A percentile compares a stretch with the other conserved stretches of the same genome.
Evolutionary conservation across 2,888 invertebrate genomes (phyloP).

Genomic region (Drosophila eohydei): DNA sequence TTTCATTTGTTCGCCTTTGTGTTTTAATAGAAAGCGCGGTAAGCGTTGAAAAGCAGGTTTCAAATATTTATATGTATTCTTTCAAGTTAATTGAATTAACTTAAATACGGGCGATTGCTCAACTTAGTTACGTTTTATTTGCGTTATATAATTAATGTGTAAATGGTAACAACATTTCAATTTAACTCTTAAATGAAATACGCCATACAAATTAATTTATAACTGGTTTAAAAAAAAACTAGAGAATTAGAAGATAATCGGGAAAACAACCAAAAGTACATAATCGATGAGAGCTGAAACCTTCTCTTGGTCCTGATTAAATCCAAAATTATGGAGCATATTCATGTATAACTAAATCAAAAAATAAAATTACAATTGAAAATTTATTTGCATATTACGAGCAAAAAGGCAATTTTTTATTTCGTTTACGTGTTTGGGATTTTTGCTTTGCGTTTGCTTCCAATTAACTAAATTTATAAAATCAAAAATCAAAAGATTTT

Average conservation of each 20-base stretch:
- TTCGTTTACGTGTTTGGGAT: slow-evolving; percentile 39
- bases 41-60: slow-evolving; percentile 66
- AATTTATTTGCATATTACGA: slow-evolving; percentile 44
- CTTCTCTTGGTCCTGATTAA: slow-evolving; percentile 57
- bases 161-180: slow-evolving; percentile 63
- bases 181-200: slow-evolving; percentile 44
- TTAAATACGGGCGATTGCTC: slow-evolving; percentile 55
- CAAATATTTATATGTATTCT: slow-evolving; percentile 20
- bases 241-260: slow-evolving; percentile 3
- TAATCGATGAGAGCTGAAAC: slow-evolving; percentile 53
- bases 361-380: slow-evolving; percentile 17
- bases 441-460: slow-evolving; percentile 29
- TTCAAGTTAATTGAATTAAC: slow-evolving; percentile 76
- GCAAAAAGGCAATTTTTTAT: slow-evolving; percentile 65
- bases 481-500: slow-evolving; percentile 1
- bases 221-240: background rate
- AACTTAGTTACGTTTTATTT: slow-evolving; percentile 42
- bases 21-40: slow-evolving; percentile 43
- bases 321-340: slow-evolving; percentile 2
- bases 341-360: background rate
- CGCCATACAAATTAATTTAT: slow-evolving; percentile 5
- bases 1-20: slow-evolving; percentile 33
- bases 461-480: slow-evolving; percentile 63
- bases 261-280: background rate
- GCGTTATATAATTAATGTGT: slow-evolving; percentile 40